phyloP scores from a whole-genome alignment of 2,888 invertebrate species.

The Pammene fasciana region DNA sequence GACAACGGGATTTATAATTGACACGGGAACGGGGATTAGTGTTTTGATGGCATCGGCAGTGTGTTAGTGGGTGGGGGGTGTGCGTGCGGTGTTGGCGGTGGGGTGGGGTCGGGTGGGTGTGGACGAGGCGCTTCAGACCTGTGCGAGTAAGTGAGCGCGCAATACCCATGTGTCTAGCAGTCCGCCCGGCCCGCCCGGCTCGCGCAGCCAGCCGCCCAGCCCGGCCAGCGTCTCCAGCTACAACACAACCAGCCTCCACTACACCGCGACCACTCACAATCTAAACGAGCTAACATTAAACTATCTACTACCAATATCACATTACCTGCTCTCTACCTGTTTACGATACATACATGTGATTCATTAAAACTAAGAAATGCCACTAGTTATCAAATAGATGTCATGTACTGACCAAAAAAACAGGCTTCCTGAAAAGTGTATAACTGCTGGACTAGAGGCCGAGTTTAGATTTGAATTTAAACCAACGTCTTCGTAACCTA shows the following conservation, averaged over 20 bases:
- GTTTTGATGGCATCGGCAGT: not conserved
- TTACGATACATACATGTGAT: too few relatives aligned
- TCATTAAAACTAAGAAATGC: too few relatives aligned
- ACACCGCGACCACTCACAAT: conserved; percentile 46
- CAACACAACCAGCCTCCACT: conserved; percentile 68
- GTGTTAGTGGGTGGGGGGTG: conserved; percentile 9
- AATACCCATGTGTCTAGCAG: conserved; percentile 84
- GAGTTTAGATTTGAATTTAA: too few relatives aligned
- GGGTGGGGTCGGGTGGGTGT: conserved; percentile 50
- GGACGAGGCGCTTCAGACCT: conserved; percentile 75
- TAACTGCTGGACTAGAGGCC: too few relatives aligned
- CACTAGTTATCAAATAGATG: too few relatives aligned
- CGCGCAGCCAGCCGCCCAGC: conserved; percentile 80
- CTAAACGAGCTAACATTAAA: conserved; percentile 17
- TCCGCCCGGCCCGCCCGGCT: conserved; percentile 67
- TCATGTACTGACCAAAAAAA: too few relatives aligned
- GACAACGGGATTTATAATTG: not conserved
- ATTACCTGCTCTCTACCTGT: too few relatives aligned
- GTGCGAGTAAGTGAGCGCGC: conserved; percentile 84
- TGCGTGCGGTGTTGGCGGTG: conserved; percentile 3
- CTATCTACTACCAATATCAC: conserved; percentile 3
- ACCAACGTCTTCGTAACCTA: too few relatives aligned
- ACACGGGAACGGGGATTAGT: conserved; percentile 13
- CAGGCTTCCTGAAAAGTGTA: too few relatives aligned
- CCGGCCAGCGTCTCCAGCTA: conserved; percentile 83